Evolutionary conservation across 2,797 vertebrate genomes (phyloP).

Genomic region (Poeciliopsis turneri): DNA sequence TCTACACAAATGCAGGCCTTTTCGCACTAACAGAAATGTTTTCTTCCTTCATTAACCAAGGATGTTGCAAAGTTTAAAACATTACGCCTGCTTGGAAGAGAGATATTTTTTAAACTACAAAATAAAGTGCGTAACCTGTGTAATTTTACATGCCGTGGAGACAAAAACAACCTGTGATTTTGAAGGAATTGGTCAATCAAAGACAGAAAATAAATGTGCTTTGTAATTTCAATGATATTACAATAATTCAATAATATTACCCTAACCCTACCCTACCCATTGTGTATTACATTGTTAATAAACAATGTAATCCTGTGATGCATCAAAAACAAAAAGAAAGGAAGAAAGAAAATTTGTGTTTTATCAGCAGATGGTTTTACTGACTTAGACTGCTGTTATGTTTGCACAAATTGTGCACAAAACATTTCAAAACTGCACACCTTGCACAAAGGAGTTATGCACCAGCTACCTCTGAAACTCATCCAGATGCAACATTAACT

Average conservation of each 20-base stretch:
- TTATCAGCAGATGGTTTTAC: too few relatives aligned
- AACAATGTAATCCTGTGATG: not conserved
- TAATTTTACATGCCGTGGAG: not conserved
- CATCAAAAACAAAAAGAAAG: not conserved
- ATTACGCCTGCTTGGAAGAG: not conserved
- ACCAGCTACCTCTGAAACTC: not conserved
- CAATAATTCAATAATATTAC: too few relatives aligned
- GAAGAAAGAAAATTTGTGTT: not conserved
- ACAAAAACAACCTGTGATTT: not conserved
- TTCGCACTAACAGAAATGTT: not conserved
- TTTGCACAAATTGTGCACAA: not conserved
- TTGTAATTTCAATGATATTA: not conserved
- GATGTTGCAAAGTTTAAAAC: not conserved
- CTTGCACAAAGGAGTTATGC: not conserved
- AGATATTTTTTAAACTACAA: not conserved
- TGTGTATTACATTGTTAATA: too few relatives aligned
- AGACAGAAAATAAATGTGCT: not conserved
- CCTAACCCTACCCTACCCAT: too few relatives aligned
- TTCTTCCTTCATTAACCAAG: not conserved
- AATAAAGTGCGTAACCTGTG: not conserved
- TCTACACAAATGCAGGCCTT: not conserved
- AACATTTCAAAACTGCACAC: not conserved
- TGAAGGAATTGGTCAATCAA: not conserved
- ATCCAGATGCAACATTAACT: not conserved
- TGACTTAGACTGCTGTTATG: not conserved